Evolutionary conservation across 2,888 invertebrate species (phyloP), one percentile per base, ranked within the genome.

Genomic region (Cylindroiulus punctatus): DNA sequence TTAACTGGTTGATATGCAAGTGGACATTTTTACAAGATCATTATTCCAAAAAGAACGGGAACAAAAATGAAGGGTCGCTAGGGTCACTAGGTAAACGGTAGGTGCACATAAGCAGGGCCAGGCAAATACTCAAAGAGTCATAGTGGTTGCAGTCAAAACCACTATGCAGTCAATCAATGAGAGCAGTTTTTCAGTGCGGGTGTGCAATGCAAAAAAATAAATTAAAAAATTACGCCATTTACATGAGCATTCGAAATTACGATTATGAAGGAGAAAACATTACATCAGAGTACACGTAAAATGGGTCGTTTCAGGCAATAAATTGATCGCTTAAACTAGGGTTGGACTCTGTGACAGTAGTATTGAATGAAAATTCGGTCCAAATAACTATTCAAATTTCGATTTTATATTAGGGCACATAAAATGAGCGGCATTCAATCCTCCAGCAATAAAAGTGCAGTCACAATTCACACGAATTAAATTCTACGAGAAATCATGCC

Each of bases 21-120:
- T 32, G 26, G 12, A 12, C 76, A 30, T 30, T 30, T 32, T 30
- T 65, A 26, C 30, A 7, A 36, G 36, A n/a, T n/a, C 2, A 65
- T 26, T 30, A 30, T 17, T 30, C 76, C 76, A 76, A 30, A 26
- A 14, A 76, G 30, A 76, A 76, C 14, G 12, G 26, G 76, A 76
- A 30, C 17, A 76, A 76, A 8, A n/a, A 52, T 19, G 26, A 14
- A 30, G 65, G 30, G 30, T 76, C 76, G 32, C 76, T 30, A 0
- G 30, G 76, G 76, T 76, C 17, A 76, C 76, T 76, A 76, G 76
- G 76, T 76, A 76, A 76, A 76, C 5, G 76, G 14, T 76, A 76
- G 30, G 30, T n/a, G n/a, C n/a, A n/a, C n/a, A n/a, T n/a, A n/a
- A n/a, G n/a, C n/a, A n/a, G n/a, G n/a, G n/a, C n/a, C n/a, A n/a